phyloP scores from a whole-genome alignment of 2,113 vertebrate genomes.

The Emydocephalus ijimae region DNA sequence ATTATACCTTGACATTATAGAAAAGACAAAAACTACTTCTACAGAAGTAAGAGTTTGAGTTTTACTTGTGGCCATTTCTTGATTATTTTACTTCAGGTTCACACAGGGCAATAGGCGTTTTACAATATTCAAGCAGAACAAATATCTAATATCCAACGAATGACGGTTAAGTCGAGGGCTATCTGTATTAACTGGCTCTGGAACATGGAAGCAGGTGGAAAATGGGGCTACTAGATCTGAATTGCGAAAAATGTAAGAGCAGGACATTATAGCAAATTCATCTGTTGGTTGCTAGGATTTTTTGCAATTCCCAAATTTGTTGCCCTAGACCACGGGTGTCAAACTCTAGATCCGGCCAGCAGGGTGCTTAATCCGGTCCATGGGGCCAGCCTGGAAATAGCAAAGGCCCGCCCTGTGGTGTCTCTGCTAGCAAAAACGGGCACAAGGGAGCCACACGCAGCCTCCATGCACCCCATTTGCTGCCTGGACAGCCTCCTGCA shows the following conservation, averaged over 20 bases:
- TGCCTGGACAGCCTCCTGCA: no score
- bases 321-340: neutral
- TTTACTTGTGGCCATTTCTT: neutral
- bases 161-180: neutral
- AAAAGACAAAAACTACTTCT: neutral
- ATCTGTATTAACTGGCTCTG: neutral
- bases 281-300: neutral
- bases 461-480: no score
- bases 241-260: neutral
- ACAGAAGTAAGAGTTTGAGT: neutral
- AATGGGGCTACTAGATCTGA: neutral
- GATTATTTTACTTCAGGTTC: slow-evolving; percentile 3
- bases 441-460: no score
- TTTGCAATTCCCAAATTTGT: neutral
- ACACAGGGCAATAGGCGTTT: neutral
- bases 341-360: no score
- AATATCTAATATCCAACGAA: neutral
- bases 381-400: no score
- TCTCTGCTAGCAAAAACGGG: no score
- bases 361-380: no score
- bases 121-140: neutral
- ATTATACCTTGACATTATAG: neutral
- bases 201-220: neutral
- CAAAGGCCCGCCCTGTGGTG: no score
- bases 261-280: neutral